Percentiles rank a stretch among this genome's conserved stretches.
Conservation (phyloP, 1,140 invertebrate genomes). For the Atta colombica region DNA sequence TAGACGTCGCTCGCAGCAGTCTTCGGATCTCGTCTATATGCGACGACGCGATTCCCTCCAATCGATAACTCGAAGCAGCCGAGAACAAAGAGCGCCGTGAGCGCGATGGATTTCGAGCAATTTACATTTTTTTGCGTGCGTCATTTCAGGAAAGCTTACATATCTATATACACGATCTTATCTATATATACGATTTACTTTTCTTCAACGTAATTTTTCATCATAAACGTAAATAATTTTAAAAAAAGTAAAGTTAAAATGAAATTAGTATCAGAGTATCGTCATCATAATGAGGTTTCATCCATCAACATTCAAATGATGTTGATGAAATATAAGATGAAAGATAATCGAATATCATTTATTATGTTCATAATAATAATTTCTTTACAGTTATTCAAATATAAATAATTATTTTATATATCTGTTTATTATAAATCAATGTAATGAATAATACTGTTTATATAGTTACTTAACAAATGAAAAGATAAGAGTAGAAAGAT, state of each 20-base stretch:
- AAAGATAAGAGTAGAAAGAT: not conserved
- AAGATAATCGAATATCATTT: not conserved
- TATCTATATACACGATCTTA: too few species aligned
- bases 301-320: not conserved
- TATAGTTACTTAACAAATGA: not conserved
- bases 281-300: conserved; percentile 2
- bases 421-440: not conserved
- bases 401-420: not conserved
- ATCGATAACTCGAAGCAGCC: conserved; percentile 65
- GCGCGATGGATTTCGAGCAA: conserved; percentile 29
- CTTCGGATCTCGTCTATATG: conserved; percentile 59
- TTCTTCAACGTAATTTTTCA: too few species aligned
- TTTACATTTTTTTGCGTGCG: conserved; percentile 5
- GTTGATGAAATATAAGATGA: not conserved
- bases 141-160: not conserved
- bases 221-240: too few species aligned
- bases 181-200: not conserved
- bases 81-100: conserved; percentile 62
- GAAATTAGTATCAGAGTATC: not conserved
- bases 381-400: not conserved
- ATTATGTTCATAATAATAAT: not conserved
- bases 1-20: conserved; percentile 57
- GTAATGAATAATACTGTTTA: not conserved
- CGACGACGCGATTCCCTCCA: conserved; percentile 56
- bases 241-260: too few species aligned